Evolutionary conservation across 1,140 invertebrate species (phyloP).

Genomic region (Macrocentrus cingulum): DNA sequence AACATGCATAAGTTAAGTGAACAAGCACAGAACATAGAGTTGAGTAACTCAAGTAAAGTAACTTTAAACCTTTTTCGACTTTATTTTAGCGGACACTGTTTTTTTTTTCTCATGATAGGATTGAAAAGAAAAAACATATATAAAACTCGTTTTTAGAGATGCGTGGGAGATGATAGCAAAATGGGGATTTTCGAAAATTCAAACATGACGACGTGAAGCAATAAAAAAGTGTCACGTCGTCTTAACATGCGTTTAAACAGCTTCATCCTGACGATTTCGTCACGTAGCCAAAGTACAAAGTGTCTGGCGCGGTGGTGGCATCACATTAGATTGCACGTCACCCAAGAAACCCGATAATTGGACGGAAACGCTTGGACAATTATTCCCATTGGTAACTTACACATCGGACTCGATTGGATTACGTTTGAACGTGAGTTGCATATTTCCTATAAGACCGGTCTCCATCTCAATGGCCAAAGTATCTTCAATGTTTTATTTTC

Average conservation of each 20-base stretch:
- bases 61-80: no score
- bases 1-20: no score
- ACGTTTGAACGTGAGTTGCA: slow-evolving; percentile 25
- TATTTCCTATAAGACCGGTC: neutral
- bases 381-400: slow-evolving; percentile 31
- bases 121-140: no score
- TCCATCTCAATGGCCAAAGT: neutral
- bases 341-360: slow-evolving; percentile 23
- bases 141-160: no score
- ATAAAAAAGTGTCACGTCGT: neutral
- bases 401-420: slow-evolving; percentile 25
- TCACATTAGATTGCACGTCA: slow-evolving; percentile 9
- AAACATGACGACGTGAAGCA: no score
- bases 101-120: no score
- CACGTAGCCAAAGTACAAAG: neutral
- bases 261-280: neutral
- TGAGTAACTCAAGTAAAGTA: no score
- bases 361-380: slow-evolving; percentile 27
- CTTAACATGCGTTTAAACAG: no score
- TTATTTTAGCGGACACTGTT: no score
- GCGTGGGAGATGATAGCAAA: no score
- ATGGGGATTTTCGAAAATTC: no score
- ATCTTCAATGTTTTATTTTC: neutral
- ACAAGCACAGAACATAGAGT: no score
- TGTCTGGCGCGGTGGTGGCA: neutral